Evolutionary conservation across 37 sponge, comb jelly and placozoan species (phyloP).

Genomic region (Agelas oroides): DNA sequence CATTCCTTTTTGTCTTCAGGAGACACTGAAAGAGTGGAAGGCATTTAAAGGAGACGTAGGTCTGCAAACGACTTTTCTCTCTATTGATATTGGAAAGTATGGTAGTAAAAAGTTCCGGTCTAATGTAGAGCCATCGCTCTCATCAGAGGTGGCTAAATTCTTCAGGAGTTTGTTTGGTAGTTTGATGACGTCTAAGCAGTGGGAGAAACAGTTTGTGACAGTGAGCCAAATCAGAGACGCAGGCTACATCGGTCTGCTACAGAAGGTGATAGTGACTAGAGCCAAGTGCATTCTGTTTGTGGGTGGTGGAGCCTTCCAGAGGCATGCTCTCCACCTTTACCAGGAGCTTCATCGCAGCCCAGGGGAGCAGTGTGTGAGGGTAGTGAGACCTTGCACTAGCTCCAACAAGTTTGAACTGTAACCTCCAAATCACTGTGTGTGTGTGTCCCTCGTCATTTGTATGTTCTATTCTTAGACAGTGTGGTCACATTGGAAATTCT

Average conservation of each 20-base stretch:
- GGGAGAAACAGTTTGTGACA: slow-evolving; percentile 38
- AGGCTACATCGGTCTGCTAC: slow-evolving; percentile 51
- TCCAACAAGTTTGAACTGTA: slow-evolving; percentile 14
- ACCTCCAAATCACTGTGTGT: no score
- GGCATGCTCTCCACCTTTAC: slow-evolving; percentile 47
- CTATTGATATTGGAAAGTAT: slow-evolving; percentile 33
- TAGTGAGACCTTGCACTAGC: slow-evolving; percentile 32
- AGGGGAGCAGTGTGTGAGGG: slow-evolving; percentile 11
- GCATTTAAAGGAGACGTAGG: background rate
- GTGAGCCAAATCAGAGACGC: slow-evolving; percentile 16
- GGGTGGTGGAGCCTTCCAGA: slow-evolving; percentile 57
- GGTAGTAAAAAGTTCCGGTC: slow-evolving; percentile 34
- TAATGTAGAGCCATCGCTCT: background rate
- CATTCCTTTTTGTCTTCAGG: slow-evolving; percentile 23
- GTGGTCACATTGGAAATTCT: no score
- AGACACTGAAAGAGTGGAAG: slow-evolving; percentile 6
- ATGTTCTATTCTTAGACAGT: no score
- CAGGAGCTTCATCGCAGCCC: slow-evolving; percentile 8
- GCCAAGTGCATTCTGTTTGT: slow-evolving; percentile 60
- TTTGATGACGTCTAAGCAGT: background rate
- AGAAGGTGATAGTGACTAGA: slow-evolving; percentile 30
- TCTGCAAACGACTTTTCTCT: slow-evolving; percentile 15
- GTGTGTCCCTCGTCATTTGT: no score
- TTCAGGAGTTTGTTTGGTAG: slow-evolving; percentile 19
- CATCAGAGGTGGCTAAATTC: background rate